phyloP scores from a whole-genome alignment of 2,797 vertebrate genomes.

The Luscinia luscinia region DNA sequence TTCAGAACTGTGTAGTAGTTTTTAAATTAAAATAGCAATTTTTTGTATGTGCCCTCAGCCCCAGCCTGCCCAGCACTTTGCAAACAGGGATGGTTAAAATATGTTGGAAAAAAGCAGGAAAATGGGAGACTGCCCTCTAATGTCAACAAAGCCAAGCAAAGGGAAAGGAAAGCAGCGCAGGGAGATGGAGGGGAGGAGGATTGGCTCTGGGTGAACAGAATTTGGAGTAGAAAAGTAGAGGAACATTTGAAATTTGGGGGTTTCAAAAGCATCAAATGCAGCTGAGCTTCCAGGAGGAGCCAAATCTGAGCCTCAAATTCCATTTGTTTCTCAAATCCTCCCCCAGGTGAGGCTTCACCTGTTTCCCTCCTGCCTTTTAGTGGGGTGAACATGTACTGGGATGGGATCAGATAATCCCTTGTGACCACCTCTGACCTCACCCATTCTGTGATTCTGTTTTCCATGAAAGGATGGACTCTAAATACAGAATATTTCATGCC shows the following conservation, averaged over 20 bases:
- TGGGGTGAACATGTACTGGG: too few species aligned
- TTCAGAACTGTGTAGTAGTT: not conserved
- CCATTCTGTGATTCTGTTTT: fast-evolving
- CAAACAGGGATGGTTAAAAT: not conserved
- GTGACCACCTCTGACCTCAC: not conserved
- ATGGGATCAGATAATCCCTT: not conserved
- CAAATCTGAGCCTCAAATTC: not conserved
- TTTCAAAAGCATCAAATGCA: not conserved
- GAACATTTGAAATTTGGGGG: not conserved
- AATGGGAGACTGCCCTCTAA: slow-evolving; percentile 59
- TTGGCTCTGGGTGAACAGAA: not conserved
- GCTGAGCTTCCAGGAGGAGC: not conserved
- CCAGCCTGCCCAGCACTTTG: not conserved
- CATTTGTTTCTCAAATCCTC: not conserved
- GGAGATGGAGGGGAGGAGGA: not conserved
- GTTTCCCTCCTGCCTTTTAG: not conserved
- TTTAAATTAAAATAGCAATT: not conserved
- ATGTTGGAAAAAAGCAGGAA: not conserved
- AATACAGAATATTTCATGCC: not conserved
- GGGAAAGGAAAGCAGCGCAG: fast-evolving
- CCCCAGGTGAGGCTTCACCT: not conserved
- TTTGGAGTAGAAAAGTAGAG: not conserved
- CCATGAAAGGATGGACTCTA: not conserved
- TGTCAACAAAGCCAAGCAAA: not conserved
- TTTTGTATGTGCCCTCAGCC: not conserved